Conservation (phyloP, 2,113 vertebrate species). For the Suricata suricatta region DNA sequence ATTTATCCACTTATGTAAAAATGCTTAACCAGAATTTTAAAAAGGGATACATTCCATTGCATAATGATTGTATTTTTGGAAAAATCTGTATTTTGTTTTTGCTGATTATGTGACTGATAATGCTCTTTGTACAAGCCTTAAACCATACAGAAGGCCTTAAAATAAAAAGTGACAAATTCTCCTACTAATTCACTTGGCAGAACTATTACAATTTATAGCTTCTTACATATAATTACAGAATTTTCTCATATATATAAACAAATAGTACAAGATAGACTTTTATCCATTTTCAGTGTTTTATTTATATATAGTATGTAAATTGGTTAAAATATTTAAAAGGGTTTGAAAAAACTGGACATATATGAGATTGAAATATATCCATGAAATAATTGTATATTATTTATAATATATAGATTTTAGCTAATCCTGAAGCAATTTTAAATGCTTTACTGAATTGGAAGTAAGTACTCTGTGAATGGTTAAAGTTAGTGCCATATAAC, state of each 20-base stretch:
- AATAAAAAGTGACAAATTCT: neutral
- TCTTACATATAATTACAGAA: neutral
- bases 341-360: constrained; percentile 1
- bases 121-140: neutral
- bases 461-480: neutral
- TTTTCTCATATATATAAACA: neutral
- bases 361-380: neutral
- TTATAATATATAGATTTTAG: neutral
- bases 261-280: neutral
- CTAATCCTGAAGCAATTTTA: constrained; percentile 11
- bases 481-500: neutral
- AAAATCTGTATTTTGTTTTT: neutral
- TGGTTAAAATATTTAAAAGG: neutral
- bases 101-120: neutral
- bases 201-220: neutral
- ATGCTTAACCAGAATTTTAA: neutral
- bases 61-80: constrained; percentile 8
- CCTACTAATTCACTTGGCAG: neutral
- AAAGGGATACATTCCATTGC: neutral
- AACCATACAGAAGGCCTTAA: neutral
- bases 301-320: neutral
- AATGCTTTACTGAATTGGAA: neutral
- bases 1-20: neutral
- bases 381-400: neutral
- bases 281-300: neutral